Evolutionary conservation across 2,797 vertebrate genomes (phyloP).

Genomic region (Euthynnus affinis): DNA sequence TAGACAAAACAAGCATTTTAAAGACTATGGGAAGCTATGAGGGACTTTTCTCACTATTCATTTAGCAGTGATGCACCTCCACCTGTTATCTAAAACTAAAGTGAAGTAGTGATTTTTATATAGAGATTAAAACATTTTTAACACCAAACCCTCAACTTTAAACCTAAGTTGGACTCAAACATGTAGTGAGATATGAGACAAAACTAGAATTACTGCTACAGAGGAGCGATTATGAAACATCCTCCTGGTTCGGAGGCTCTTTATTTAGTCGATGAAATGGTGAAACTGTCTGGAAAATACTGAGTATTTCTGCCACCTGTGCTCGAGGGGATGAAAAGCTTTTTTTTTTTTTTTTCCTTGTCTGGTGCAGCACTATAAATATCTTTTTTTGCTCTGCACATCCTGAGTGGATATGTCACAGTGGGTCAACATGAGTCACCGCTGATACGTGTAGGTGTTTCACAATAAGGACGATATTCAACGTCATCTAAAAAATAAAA

Average conservation of each 20-base stretch:
- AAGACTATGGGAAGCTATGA: neutral
- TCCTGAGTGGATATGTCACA: constrained; percentile 25
- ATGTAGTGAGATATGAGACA: too few relatives aligned
- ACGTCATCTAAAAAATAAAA: neutral
- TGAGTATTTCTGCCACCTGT: constrained; percentile 19
- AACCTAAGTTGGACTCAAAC: too few relatives aligned
- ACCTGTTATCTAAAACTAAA: too few relatives aligned
- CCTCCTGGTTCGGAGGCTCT: neutral
- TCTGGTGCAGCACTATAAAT: constrained; percentile 52
- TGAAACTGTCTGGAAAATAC: neutral
- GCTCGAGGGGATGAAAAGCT: constrained; percentile 22
- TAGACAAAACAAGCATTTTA: neutral
- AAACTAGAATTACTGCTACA: too few relatives aligned
- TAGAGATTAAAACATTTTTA: too few relatives aligned
- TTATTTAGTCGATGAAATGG: neutral
- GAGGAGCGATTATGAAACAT: too few relatives aligned
- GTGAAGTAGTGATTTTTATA: too few relatives aligned
- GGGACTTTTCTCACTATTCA: neutral
- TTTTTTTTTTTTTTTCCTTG: neutral
- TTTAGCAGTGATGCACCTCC: too few relatives aligned
- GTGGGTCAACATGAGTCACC: constrained; percentile 59
- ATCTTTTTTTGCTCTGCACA: constrained; percentile 42
- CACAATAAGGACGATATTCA: neutral
- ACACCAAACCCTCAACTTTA: too few relatives aligned
- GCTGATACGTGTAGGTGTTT: constrained; percentile 15